Evolutionary conservation across 2,113 vertebrate species (phyloP).

Genomic region (Toxostoma redivivum): DNA sequence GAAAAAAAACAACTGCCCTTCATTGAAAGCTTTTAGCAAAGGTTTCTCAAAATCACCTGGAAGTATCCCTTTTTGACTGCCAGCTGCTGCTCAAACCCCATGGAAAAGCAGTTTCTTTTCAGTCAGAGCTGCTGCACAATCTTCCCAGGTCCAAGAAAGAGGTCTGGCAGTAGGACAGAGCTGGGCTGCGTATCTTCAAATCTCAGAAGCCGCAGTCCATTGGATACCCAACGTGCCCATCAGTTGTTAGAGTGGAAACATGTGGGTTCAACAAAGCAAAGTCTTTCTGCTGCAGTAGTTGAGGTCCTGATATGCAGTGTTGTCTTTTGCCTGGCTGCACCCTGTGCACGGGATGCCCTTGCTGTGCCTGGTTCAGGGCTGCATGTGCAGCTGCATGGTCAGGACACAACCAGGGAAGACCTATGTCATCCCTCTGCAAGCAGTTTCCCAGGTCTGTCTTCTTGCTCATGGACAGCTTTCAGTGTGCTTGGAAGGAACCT

Average conservation of each 20-base stretch:
- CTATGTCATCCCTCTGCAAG: accelerated
- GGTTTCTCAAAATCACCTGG: neutral
- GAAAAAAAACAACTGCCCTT: neutral
- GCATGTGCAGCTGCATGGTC: accelerated
- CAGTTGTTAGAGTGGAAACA: neutral
- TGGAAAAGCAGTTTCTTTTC: neutral
- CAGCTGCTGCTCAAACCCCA: neutral
- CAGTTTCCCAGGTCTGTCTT: neutral
- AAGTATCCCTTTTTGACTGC: neutral
- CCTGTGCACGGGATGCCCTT: accelerated
- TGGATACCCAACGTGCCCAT: no score
- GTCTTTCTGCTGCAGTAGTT: neutral
- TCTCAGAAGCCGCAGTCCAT: neutral
- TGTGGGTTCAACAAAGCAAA: neutral
- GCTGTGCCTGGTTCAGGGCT: neutral
- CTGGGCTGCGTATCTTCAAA: neutral
- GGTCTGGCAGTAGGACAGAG: neutral
- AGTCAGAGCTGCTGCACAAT: neutral
- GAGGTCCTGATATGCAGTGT: neutral
- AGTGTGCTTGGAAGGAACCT: neutral
- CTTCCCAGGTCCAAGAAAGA: neutral
- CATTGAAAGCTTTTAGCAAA: neutral
- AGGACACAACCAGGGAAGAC: neutral
- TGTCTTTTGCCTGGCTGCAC: neutral
- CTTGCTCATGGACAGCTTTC: neutral